phyloP scores from a whole-genome alignment of 2,797 vertebrate genomes.

The Acrocephalus scirpaceus region DNA sequence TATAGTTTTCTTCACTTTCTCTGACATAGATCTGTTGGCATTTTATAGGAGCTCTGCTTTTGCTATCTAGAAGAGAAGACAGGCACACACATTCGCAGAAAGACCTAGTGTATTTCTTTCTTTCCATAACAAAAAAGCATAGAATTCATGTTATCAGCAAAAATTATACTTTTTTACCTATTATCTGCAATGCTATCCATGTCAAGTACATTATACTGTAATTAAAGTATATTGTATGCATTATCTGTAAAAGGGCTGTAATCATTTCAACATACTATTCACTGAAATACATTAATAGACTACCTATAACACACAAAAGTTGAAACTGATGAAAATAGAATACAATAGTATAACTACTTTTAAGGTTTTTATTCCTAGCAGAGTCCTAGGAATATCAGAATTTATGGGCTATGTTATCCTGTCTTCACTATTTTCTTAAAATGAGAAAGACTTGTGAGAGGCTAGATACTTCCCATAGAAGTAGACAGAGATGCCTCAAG shows the following conservation, averaged over 20 bases:
- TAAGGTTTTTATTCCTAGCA: not conserved
- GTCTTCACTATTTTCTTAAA: not conserved
- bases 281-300: conserved; percentile 12
- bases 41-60: not conserved
- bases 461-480: not conserved
- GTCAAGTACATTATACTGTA: conserved; percentile 23
- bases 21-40: not conserved
- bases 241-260: conserved; percentile 12
- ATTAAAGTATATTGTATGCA: conserved; percentile 35
- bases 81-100: not conserved
- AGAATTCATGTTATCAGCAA: conserved; percentile 2
- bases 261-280: conserved; percentile 9
- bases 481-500: not conserved
- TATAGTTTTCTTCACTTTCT: not conserved
- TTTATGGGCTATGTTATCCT: not conserved
- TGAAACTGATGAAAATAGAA: not conserved
- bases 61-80: not conserved
- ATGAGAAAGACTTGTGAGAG: not conserved
- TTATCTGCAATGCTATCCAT: conserved; percentile 11
- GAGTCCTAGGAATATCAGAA: not conserved
- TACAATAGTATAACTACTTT: not conserved
- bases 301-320: not conserved
- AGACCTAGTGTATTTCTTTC: not conserved
- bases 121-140: not conserved
- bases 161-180: conserved; percentile 9